Evolutionary conservation across 2,797 vertebrate genomes (phyloP), one percentile per base, ranked within the genome.

Genomic region (Eremophila alpestris): DNA sequence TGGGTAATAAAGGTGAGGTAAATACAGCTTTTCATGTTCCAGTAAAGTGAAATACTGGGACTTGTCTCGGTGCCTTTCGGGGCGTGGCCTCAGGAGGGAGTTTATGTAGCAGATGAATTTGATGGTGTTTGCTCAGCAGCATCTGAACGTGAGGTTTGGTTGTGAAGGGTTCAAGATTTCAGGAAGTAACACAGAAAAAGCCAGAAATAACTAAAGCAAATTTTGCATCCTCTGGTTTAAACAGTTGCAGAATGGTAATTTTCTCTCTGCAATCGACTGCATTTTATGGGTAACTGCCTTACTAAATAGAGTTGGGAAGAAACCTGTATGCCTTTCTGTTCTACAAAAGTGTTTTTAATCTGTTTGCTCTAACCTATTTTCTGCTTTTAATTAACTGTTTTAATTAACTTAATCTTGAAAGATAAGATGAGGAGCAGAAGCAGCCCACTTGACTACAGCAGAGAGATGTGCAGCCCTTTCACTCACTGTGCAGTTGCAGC

Each of bases 311-410:
- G 17, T 9, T 34, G 36, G 46, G 40, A 83, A 51, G n/a, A 62
- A 69, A 74, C 36, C 29, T 41, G 3, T 77, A 90, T 87, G 51
- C n/a, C 34, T 81, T 62, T 54, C 23, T 16, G 10, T 62, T 84
- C 11, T 0, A 30, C 43, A 30, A 45, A 49, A 0, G 1, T 16
- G 24, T 9, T 20, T 58, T 49, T 45, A 48, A 16, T 83, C 36
- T 32, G 11, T 64, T 75, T 23, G 64, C 60, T 71, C 20, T 54
- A 75, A 71, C 34, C 55, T 89, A 3, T 63, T 77, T 83, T 74
- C 46, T 79, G 41, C 40, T 86, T 71, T 40, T 60, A 60, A 60
- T 59, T 38, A 59, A 59, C 34, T 52, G 18, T 80, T 89, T 83
- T 79, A 80, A 79, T 87, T 83, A 67, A 76, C 5, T 27, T 85